Percentiles rank a stretch among this genome's conserved stretches.
Evolutionary conservation across 2,113 vertebrate species (phyloP).

Genomic region (Antechinus flavipes): DNA sequence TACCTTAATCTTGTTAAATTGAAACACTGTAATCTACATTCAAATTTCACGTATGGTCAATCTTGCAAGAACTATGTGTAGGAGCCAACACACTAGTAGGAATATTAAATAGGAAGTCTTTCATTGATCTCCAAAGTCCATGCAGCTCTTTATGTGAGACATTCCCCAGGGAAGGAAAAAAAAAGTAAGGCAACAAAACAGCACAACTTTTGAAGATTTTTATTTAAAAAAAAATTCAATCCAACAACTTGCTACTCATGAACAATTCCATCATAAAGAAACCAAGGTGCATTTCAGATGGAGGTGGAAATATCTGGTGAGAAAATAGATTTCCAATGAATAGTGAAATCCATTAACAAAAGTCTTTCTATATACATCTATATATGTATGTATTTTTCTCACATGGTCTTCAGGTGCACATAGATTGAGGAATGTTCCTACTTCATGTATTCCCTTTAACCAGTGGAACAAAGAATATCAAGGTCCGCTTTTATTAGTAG

Average conservation of each 20-base stretch:
- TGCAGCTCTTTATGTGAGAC: slow-evolving; percentile 52
- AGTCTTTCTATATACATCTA: background rate
- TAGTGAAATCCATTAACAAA: slow-evolving; percentile 52
- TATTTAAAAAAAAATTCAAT: slow-evolving; percentile 72
- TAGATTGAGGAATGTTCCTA: background rate
- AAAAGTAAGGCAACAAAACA: background rate
- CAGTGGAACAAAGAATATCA: too few species aligned
- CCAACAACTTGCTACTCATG: slow-evolving; percentile 60
- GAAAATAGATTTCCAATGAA: slow-evolving; percentile 67
- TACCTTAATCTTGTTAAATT: slow-evolving; percentile 76
- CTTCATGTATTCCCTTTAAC: background rate
- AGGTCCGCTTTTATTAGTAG: background rate
- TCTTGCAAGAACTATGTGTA: slow-evolving; percentile 53
- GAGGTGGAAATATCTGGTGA: slow-evolving; percentile 44
- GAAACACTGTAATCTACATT: slow-evolving; percentile 73
- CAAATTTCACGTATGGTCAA: slow-evolving; percentile 74
- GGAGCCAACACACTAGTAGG: slow-evolving; percentile 33
- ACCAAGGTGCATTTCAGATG: slow-evolving; percentile 36
- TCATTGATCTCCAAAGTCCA: slow-evolving; percentile 27
- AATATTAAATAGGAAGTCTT: slow-evolving; percentile 68
- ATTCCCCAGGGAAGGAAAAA: slow-evolving; percentile 29
- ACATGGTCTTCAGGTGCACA: background rate
- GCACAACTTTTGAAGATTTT: slow-evolving; percentile 52
- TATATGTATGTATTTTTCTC: slow-evolving; percentile 47
- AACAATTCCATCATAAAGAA: slow-evolving; percentile 72